phyloP scores from a whole-genome alignment of 2,888 invertebrate species.

The Pelosia muscerda region DNA sequence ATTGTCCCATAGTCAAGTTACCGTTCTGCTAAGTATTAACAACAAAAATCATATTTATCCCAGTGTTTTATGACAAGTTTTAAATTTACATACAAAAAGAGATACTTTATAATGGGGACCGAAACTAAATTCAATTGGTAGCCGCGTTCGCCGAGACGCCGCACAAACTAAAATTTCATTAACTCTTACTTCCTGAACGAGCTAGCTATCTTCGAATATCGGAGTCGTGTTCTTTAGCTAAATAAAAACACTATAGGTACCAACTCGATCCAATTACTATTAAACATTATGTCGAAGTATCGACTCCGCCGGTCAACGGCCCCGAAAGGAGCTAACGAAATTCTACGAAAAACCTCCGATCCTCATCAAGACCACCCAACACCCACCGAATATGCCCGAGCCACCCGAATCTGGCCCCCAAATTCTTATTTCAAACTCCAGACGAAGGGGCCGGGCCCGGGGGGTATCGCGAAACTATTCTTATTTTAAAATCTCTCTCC shows the following conservation, averaged over 20 bases:
- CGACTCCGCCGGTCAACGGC: conserved; percentile 81
- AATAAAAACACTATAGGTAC: conserved; percentile 49
- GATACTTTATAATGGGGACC: conserved; percentile 14
- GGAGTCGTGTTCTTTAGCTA: conserved; percentile 36
- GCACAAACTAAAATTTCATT: conserved; percentile 61
- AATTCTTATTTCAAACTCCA: conserved; percentile 86
- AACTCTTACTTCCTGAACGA: conserved; percentile 56
- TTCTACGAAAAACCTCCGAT: conserved; percentile 84
- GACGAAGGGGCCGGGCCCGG: conserved; percentile 70
- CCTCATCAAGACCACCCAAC: conserved; percentile 83
- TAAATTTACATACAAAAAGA: background rate
- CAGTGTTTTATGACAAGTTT: background rate
- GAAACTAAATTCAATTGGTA: conserved; percentile 44
- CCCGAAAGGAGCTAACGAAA: conserved; percentile 80
- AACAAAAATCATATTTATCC: background rate
- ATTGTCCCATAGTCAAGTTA: background rate
- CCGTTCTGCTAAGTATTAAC: background rate
- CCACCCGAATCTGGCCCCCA: conserved; percentile 82
- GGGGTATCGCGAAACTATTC: conserved; percentile 86
- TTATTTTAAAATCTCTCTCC: conserved; percentile 87
- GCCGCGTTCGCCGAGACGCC: conserved; percentile 34
- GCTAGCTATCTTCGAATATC: conserved; percentile 44
- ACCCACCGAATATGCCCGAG: conserved; percentile 80
- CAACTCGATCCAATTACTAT: conserved; percentile 76
- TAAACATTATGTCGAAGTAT: conserved; percentile 79